These are phyloP conservation scores for Agrilus cyanescens DNA, from an alignment of 2,888 invertebrate genomes.

Conservation along the genomic window DNA sequence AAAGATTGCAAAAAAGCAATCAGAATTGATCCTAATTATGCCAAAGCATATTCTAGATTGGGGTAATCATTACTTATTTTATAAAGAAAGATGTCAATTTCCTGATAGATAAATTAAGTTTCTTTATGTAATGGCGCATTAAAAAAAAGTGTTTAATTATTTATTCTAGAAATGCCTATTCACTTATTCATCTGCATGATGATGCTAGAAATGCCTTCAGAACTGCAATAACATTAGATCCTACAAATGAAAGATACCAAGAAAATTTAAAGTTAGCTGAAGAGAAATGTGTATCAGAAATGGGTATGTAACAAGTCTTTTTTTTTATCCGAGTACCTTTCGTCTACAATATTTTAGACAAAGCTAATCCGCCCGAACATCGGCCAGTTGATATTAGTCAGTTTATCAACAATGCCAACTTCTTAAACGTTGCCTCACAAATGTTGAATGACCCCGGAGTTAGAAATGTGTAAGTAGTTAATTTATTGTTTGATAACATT, in stretches of 20 bases:
- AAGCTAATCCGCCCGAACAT: not conserved
- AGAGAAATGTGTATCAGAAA: conserved; percentile 35
- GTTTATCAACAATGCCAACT: conserved; percentile 66
- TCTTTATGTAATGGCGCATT: not conserved
- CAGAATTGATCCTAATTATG: conserved; percentile 78
- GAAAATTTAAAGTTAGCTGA: conserved; percentile 78
- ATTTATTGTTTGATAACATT: too few species aligned
- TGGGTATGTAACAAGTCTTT: not conserved
- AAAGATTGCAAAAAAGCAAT: conserved; percentile 86
- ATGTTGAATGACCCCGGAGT: conserved; percentile 77
- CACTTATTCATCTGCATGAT: conserved; percentile 67
- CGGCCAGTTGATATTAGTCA: conserved; percentile 44
- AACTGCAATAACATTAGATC: conserved; percentile 82
- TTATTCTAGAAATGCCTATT: conserved; percentile 56
- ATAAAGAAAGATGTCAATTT: not conserved
- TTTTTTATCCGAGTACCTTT: not conserved
- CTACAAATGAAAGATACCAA: conserved; percentile 80
- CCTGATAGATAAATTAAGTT: not conserved
- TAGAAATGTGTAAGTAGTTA: conserved; percentile 48
- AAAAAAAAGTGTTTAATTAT: not conserved
- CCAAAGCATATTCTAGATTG: conserved; percentile 89
- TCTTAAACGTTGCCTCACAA: conserved; percentile 75
- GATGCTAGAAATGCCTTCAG: conserved; percentile 80
- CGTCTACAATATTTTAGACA: not conserved
- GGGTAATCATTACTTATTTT: conserved; percentile 39